A percentile compares a stretch with the other conserved stretches of the same genome.
Conservation (phyloP, 1,140 invertebrate genomes). For the Tetramorium alpestre region DNA sequence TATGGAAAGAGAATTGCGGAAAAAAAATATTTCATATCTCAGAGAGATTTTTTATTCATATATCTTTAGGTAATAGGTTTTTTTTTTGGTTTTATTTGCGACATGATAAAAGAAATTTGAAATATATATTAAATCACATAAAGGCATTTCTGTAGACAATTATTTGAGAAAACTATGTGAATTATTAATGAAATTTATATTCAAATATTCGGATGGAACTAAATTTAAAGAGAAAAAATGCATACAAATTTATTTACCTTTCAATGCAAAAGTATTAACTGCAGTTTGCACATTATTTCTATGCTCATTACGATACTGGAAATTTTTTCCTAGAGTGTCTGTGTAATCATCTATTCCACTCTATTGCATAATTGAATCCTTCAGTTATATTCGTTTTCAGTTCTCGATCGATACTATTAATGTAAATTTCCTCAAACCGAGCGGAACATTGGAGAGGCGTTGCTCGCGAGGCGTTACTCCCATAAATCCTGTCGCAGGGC, state of each 20-base stretch:
- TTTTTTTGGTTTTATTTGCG: neutral
- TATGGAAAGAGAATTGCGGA: neutral
- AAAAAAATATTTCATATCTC: conserved; percentile 1
- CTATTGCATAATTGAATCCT: conserved; percentile 58
- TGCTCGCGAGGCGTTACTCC: conserved; percentile 37
- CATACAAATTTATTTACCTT: neutral
- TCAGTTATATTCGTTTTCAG: conserved; percentile 58
- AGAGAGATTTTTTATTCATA: neutral
- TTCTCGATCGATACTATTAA: conserved; percentile 45
- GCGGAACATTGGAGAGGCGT: conserved; percentile 46
- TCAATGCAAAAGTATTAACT: conserved; percentile 6
- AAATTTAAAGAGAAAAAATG: neutral
- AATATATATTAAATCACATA: neutral
- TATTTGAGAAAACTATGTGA: neutral
- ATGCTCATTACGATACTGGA: neutral
- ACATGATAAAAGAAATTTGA: neutral
- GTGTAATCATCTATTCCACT: conserved; percentile 24
- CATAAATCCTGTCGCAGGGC: conserved; percentile 22
- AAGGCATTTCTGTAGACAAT: neutral
- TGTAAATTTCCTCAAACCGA: conserved; percentile 59
- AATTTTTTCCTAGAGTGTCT: neutral
- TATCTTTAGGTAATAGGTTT: neutral
- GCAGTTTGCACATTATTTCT: neutral
- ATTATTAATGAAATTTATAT: neutral
- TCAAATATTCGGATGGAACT: neutral